Percentiles rank a stretch among this genome's conserved stretches.
Conservation (phyloP, 92 coral and sea anemone genomes). For the Galaxea fascicularis region DNA sequence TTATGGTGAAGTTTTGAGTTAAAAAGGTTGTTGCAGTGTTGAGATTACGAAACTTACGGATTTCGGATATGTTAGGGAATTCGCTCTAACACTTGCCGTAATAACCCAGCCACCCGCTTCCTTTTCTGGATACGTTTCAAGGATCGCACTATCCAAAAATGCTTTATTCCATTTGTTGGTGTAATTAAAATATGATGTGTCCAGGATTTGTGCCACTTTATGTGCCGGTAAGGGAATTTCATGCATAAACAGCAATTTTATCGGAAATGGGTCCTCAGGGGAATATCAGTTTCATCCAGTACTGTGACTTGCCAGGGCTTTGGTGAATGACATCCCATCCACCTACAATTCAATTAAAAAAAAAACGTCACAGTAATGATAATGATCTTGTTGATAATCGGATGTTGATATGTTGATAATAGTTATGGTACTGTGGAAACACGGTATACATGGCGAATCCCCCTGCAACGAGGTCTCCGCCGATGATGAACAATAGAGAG, state of each 20-base stretch:
- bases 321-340: slow-evolving; percentile 35
- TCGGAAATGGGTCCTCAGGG: not conserved
- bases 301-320: slow-evolving; percentile 1
- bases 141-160: not conserved
- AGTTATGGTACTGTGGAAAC: too few species aligned
- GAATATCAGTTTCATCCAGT: slow-evolving; percentile 50
- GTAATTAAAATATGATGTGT: not conserved
- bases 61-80: too few species aligned
- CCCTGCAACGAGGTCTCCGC: too few species aligned
- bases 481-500: too few species aligned
- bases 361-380: not conserved
- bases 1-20: too few species aligned
- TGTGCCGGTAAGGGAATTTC: slow-evolving; percentile 6
- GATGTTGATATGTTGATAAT: too few species aligned
- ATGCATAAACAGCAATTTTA: not conserved
- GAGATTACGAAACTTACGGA: too few species aligned
- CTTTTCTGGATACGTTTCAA: not conserved
- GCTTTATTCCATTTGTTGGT: not conserved
- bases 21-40: too few species aligned
- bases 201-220: not conserved
- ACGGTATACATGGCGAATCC: too few species aligned
- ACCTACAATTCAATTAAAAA: slow-evolving; percentile 17
- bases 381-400: too few species aligned
- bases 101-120: not conserved
- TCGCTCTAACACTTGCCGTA: too few species aligned